phyloP scores from a whole-genome alignment of 2,797 vertebrate species.

The Valencia hispanica region DNA sequence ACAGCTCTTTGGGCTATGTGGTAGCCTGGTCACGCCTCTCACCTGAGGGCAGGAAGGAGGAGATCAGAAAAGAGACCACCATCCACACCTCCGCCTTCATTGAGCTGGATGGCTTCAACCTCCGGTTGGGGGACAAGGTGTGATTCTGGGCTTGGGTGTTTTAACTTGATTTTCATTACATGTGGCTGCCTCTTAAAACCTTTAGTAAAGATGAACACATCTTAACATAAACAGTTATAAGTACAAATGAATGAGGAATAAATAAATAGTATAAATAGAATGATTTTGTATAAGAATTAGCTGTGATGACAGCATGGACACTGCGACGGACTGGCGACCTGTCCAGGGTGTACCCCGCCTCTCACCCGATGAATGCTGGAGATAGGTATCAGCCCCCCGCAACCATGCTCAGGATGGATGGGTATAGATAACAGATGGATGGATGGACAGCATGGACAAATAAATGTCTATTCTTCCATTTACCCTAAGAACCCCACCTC shows the following conservation, averaged over 20 bases:
- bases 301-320: no score
- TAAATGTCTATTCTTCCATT: neutral
- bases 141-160: neutral
- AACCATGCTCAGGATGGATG: no score
- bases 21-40: conserved; percentile 89
- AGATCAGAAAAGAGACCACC: conserved; percentile 87
- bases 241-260: neutral
- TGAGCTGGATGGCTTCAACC: conserved; percentile 90
- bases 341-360: no score
- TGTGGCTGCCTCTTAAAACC: neutral
- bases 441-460: no score
- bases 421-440: no score
- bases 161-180: neutral
- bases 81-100: conserved; percentile 82
- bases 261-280: no score
- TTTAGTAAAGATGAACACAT: no score
- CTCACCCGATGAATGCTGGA: no score
- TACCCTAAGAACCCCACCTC: neutral
- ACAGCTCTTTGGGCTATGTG: conserved; percentile 83
- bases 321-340: no score
- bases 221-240: no score
- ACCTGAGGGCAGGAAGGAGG: conserved; percentile 83
- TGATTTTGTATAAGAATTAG: no score
- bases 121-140: conserved; percentile 90
- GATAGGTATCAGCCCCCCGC: no score